These are phyloP conservation scores for Holothuria scabra DNA, from an alignment of 53 echinoderm and acorn worm species.

Conservation along the genomic window DNA sequence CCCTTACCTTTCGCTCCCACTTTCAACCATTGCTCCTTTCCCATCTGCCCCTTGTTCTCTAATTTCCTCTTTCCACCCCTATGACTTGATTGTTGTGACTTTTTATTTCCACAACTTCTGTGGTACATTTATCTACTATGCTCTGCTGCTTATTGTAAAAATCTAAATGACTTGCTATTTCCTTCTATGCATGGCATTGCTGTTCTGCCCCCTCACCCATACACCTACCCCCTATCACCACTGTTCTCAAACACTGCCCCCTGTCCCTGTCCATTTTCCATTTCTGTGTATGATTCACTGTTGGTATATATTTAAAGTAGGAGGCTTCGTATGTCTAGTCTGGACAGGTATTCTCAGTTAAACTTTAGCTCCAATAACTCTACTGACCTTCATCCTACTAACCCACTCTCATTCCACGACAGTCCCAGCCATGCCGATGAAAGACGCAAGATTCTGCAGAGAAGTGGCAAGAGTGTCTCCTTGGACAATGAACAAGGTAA, in stretches of 20 bases:
- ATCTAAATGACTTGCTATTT: too few species aligned
- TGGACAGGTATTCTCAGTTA: slow-evolving; percentile 18
- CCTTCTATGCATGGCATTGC: too few species aligned
- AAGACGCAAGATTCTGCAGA: slow-evolving; percentile 83
- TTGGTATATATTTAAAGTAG: slow-evolving; percentile 23
- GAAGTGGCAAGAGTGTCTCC: slow-evolving; percentile 86
- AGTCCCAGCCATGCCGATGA: slow-evolving; percentile 56
- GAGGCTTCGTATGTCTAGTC: slow-evolving; percentile 19
- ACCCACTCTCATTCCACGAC: slow-evolving; percentile 38
- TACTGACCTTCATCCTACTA: slow-evolving; percentile 22
- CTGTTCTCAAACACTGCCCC: too few species aligned
- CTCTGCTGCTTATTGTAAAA: too few species aligned
- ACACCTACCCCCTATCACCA: too few species aligned
- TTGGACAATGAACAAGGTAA: slow-evolving; percentile 84
- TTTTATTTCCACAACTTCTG: too few species aligned
- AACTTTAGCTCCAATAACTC: slow-evolving; percentile 39
- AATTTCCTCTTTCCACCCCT: not conserved
- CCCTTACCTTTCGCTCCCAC: too few species aligned
- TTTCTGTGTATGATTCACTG: not conserved
- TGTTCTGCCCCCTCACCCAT: too few species aligned
- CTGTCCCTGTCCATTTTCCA: too few species aligned
- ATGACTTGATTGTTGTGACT: too few species aligned
- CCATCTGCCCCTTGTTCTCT: not conserved
- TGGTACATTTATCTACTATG: too few species aligned
- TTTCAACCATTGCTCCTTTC: too few species aligned